These are phyloP conservation scores for Ostrea denselamellosa DNA, from an alignment of 1,140 invertebrate species.

Conservation along the genomic window DNA sequence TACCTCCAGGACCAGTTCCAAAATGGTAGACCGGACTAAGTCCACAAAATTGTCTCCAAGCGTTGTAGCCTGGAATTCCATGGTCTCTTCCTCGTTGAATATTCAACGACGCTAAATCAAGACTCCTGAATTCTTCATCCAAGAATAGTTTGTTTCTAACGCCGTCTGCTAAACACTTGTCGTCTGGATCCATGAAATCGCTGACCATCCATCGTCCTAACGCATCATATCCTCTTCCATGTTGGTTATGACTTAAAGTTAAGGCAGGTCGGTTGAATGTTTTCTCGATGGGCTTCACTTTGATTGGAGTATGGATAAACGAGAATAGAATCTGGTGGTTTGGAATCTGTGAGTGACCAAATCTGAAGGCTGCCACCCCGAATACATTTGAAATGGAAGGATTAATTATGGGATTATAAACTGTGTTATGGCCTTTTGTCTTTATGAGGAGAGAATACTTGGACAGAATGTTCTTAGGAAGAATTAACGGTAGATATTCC, in stretches of 20 bases:
- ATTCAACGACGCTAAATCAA: slow-evolving; percentile 80
- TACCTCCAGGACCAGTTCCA: slow-evolving; percentile 50
- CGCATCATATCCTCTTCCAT: slow-evolving; percentile 46
- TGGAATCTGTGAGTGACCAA: slow-evolving; percentile 81
- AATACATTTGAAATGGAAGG: slow-evolving; percentile 88
- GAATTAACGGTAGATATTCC: slow-evolving; percentile 90
- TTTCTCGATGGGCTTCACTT: slow-evolving; percentile 71
- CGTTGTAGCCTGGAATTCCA: slow-evolving; percentile 83
- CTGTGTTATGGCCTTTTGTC: slow-evolving; percentile 83
- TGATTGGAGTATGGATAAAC: slow-evolving; percentile 81
- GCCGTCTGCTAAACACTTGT: slow-evolving; percentile 80
- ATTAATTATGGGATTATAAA: slow-evolving; percentile 88
- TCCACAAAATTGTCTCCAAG: slow-evolving; percentile 62
- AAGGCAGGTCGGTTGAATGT: slow-evolving; percentile 53
- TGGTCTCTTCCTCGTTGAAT: slow-evolving; percentile 90
- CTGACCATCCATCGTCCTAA: slow-evolving; percentile 22
- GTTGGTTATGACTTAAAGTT: slow-evolving; percentile 3
- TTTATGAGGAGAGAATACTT: slow-evolving; percentile 76
- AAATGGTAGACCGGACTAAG: slow-evolving; percentile 71
- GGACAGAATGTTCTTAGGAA: slow-evolving; percentile 81
- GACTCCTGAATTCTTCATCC: slow-evolving; percentile 50
- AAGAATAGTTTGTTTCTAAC: slow-evolving; percentile 84
- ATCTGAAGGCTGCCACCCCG: slow-evolving; percentile 80
- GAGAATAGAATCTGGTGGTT: slow-evolving; percentile 89
- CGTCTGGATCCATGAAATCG: slow-evolving; percentile 45